A percentile compares a stretch with the other conserved stretches of the same genome.
Conservation (phyloP, 1,140 invertebrate species). For the Venturia canescens region DNA sequence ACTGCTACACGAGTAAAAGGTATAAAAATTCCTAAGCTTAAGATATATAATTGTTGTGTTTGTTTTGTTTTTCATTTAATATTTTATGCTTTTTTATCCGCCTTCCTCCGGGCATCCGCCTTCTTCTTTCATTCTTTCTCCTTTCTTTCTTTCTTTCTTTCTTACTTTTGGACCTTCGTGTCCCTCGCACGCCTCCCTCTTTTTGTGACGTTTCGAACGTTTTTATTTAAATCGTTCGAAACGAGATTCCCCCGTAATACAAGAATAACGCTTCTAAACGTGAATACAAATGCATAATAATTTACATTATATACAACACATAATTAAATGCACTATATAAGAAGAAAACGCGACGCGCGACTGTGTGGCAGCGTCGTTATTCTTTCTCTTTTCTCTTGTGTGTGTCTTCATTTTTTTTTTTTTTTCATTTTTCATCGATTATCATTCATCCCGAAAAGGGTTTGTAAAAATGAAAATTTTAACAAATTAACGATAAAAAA, state of each 20-base stretch:
- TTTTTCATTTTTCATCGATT: constrained; percentile 38
- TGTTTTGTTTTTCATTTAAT: constrained; percentile 27
- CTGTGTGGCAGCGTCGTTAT: constrained; percentile 4
- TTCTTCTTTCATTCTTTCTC: neutral
- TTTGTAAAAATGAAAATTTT: constrained; percentile 4
- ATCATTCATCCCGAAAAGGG: constrained; percentile 26
- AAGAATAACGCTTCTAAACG: constrained; percentile 63
- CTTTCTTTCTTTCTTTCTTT: no score
- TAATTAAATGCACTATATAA: constrained; percentile 69
- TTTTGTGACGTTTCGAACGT: constrained; percentile 1
- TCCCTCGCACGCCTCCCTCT: neutral
- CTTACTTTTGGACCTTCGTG: neutral
- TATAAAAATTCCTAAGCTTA: constrained; percentile 43
- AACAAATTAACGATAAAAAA: neutral
- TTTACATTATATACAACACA: constrained; percentile 76
- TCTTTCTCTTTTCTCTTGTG: constrained; percentile 28
- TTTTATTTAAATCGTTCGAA: constrained; percentile 45
- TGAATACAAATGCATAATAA: constrained; percentile 71
- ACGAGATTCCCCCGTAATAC: constrained; percentile 58
- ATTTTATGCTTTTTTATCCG: constrained; percentile 5
- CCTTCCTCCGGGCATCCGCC: neutral
- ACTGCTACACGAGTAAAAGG: constrained; percentile 39
- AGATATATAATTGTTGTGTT: constrained; percentile 25
- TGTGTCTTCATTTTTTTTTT: constrained; percentile 29
- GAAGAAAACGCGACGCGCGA: constrained; percentile 18